Percentiles rank a stretch among this genome's conserved stretches.
These are phyloP conservation scores for Catalaphyllia jardinei DNA, from an alignment of 64 coral and sea anemone genomes.

Conservation along the genomic window DNA sequence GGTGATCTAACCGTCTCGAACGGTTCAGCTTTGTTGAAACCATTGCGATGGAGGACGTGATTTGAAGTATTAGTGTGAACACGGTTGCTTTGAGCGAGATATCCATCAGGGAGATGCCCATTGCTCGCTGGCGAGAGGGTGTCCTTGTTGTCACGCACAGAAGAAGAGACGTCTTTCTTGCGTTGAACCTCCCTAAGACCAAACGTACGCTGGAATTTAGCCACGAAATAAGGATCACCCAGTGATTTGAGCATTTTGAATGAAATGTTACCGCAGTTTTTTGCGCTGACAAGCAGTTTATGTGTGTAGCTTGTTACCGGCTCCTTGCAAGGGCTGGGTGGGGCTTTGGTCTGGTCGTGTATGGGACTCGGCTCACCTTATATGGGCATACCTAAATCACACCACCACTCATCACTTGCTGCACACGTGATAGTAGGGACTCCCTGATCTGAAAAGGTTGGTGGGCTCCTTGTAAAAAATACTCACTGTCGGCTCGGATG, in stretches of 20 bases:
- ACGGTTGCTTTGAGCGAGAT: not conserved
- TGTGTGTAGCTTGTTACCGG: not conserved
- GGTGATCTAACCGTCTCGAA: not conserved
- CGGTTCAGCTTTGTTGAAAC: constrained; percentile 45
- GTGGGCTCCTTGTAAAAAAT: not conserved
- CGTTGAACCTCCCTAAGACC: constrained; percentile 57
- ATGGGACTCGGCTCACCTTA: not conserved
- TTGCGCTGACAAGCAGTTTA: not conserved
- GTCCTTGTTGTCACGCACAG: constrained; percentile 10
- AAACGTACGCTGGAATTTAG: constrained; percentile 72
- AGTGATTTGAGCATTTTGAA: constrained; percentile 78
- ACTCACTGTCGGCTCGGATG: too few relatives aligned
- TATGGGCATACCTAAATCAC: not conserved
- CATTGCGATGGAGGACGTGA: constrained; percentile 48
- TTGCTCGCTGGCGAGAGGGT: not conserved
- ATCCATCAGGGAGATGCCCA: not conserved
- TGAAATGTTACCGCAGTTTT: not conserved
- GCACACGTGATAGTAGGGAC: constrained; percentile 1
- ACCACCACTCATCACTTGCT: not conserved
- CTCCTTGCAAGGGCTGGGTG: not conserved
- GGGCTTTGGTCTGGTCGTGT: not conserved
- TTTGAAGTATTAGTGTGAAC: not conserved
- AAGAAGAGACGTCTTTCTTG: not conserved
- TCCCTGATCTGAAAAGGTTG: not conserved
- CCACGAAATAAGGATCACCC: constrained; percentile 85